A percentile compares a stretch with the other conserved stretches of the same genome.
Conservation (phyloP, 2,113 vertebrate species). For the Choloepus hoffmanni region DNA sequence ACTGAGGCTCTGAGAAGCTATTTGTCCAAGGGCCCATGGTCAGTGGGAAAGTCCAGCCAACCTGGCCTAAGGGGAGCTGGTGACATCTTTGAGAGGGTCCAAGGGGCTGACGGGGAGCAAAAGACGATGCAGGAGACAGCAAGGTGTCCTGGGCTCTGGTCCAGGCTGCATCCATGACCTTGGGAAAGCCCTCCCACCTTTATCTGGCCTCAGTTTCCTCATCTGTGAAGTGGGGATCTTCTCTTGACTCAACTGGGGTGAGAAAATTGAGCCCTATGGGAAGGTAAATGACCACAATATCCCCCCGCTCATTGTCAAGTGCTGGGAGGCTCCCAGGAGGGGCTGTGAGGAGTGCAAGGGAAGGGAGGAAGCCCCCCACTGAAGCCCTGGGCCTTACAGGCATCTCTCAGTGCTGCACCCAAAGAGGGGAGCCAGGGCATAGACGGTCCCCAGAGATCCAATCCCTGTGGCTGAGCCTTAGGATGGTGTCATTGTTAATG, state of each 20-base stretch:
- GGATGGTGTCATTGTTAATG: neutral
- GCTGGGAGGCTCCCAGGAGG: neutral
- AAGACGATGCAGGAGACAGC: neutral
- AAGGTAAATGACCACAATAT: neutral
- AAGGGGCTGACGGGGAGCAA: neutral
- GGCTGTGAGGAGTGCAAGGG: too few relatives aligned
- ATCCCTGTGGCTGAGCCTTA: neutral
- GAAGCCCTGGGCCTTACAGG: too few relatives aligned
- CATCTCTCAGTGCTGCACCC: neutral
- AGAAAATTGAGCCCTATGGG: neutral
- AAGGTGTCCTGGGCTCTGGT: neutral
- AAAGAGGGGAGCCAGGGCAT: fast-evolving
- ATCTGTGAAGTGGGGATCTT: neutral
- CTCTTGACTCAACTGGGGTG: neutral
- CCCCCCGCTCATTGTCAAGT: neutral
- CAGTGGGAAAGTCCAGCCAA: neutral
- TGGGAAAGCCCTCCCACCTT: neutral
- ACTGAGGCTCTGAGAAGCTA: neutral
- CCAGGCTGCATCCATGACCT: neutral
- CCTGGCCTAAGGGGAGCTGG: neutral
- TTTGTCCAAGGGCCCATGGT: neutral
- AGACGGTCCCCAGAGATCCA: fast-evolving
- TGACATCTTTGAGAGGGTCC: neutral
- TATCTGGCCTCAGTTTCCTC: neutral
- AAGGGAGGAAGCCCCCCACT: fast-evolving